Evolutionary conservation across 2,888 invertebrate genomes (phyloP).

Genomic region (Acrobasis suavella): DNA sequence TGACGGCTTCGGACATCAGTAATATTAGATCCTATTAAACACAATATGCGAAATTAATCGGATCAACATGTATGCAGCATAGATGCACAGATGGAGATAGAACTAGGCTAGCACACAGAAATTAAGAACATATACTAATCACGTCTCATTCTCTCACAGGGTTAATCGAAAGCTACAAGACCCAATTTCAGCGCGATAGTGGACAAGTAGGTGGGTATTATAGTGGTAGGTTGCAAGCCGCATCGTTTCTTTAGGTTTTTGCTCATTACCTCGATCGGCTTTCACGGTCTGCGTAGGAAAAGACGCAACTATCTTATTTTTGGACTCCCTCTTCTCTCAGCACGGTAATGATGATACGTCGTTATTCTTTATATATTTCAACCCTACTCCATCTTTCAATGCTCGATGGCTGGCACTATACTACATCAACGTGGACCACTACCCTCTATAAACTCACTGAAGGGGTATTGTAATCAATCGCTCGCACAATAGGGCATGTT

Average conservation of each 20-base stretch:
- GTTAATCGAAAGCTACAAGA: not conserved
- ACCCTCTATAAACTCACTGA: conserved; percentile 5
- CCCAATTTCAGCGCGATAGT: not conserved
- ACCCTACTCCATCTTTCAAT: not conserved
- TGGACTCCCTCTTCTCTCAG: no score
- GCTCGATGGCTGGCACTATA: not conserved
- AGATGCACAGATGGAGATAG: not conserved
- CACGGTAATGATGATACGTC: no score
- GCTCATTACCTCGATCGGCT: not conserved
- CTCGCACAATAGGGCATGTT: conserved; percentile 11
- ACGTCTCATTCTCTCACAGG: not conserved
- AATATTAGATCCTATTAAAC: conserved; percentile 24
- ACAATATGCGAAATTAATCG: conserved; percentile 34
- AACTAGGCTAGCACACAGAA: not conserved
- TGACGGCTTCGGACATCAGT: conserved; percentile 15
- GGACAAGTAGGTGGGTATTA: not conserved
- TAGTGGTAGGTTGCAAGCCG: not conserved
- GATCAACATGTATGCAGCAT: conserved; percentile 29
- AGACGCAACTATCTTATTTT: no score
- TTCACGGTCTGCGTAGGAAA: not conserved
- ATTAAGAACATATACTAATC: not conserved
- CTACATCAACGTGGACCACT: conserved; percentile 8
- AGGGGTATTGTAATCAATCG: conserved; percentile 22
- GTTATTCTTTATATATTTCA: not conserved
- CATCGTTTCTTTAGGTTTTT: no score